Conservation (phyloP, 2,113 vertebrate genomes). For the Urocitellus parryii region DNA sequence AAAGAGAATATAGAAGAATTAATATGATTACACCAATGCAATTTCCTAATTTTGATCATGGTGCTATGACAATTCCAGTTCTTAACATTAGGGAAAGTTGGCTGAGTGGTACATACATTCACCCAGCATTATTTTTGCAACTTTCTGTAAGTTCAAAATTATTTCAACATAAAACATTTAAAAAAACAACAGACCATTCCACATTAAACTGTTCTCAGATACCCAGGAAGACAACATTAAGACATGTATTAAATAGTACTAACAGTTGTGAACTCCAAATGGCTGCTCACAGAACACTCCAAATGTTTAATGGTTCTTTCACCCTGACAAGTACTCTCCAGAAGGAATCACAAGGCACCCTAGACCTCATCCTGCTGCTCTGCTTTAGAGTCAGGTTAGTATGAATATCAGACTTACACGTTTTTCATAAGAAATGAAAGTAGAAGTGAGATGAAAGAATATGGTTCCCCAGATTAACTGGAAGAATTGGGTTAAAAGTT, state of each 20-base stretch:
- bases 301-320: accelerated
- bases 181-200: not conserved
- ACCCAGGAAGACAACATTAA: not conserved
- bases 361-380: not conserved
- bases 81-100: not conserved
- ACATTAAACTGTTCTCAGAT: not conserved
- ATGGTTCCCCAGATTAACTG: not conserved
- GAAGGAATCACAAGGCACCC: not conserved
- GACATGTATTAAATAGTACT: not conserved
- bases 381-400: not conserved
- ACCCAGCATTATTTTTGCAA: not conserved
- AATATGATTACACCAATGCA: not conserved
- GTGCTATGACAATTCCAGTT: not conserved
- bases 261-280: not conserved
- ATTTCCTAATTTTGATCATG: not conserved
- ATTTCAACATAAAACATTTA: not conserved
- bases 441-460: not conserved
- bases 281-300: not conserved
- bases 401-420: not conserved
- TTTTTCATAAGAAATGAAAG: not conserved
- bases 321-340: not conserved
- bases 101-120: accelerated
- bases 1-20: not conserved
- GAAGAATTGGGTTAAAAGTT: not conserved
- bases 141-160: not conserved